Conservation (phyloP, 2,113 vertebrate genomes). For the Pterocles gutturalis region DNA sequence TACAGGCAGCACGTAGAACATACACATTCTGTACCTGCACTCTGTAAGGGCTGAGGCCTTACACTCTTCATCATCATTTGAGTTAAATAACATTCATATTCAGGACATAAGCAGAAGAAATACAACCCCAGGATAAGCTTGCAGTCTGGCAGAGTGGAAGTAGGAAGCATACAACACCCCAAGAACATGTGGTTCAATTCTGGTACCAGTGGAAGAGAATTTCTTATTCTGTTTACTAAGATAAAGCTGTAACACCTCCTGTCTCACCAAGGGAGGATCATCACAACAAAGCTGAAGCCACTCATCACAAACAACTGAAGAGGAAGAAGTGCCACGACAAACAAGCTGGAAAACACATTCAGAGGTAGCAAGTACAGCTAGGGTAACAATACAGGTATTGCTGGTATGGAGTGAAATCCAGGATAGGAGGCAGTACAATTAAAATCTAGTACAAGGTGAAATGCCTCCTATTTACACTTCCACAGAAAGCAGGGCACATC, state of each 20-base stretch:
- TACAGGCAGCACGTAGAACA: background rate
- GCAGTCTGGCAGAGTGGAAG: background rate
- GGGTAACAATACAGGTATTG: background rate
- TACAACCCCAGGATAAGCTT: background rate
- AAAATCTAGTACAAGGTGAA: background rate
- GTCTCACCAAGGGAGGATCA: background rate
- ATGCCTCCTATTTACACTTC: background rate
- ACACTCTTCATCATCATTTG: background rate
- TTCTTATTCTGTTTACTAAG: background rate
- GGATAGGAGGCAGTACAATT: background rate
- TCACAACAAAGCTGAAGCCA: background rate
- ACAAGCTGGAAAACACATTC: background rate
- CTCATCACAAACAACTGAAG: background rate
- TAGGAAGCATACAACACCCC: background rate
- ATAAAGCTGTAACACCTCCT: background rate
- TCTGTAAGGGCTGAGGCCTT: background rate
- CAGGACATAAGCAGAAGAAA: background rate
- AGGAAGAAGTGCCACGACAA: background rate
- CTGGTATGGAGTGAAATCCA: background rate
- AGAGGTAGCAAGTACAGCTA: background rate
- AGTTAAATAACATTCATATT: background rate
- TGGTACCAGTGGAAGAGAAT: background rate
- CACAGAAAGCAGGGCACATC: background rate
- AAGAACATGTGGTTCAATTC: background rate
- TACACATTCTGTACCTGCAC: background rate